A percentile compares a stretch with the other conserved stretches of the same genome.
These are phyloP conservation scores for Cynoglossus semilaevis DNA, from an alignment of 2,113 vertebrate genomes.

Conservation along the genomic window DNA sequence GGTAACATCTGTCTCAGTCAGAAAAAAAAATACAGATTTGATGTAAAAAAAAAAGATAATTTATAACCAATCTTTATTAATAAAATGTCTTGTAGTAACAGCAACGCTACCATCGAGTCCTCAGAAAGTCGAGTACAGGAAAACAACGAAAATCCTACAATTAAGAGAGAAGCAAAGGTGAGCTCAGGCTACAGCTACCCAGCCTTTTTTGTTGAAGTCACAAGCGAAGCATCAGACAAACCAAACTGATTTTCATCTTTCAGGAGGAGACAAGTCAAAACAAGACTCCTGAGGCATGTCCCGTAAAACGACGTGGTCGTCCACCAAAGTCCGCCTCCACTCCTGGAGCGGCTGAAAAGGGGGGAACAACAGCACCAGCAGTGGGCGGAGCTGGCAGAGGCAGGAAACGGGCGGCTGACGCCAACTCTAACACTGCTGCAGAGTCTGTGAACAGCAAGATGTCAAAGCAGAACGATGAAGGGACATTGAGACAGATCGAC, in stretches of 20 bases:
- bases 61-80: too few relatives aligned
- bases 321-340: conserved; percentile 78
- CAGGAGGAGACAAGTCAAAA: conserved; percentile 66
- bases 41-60: too few relatives aligned
- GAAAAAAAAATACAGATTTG: background rate
- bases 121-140: conserved; percentile 88
- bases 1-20: conserved; percentile 65
- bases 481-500: conserved; percentile 92
- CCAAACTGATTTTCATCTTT: background rate
- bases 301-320: conserved; percentile 66
- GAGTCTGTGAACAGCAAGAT: conserved; percentile 90
- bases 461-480: conserved; percentile 91
- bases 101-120: conserved; percentile 82
- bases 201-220: background rate
- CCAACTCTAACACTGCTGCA: conserved; percentile 74
- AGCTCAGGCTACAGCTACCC: conserved; percentile 41
- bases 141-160: conserved; percentile 94
- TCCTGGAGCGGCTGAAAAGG: conserved; percentile 74
- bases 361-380: conserved; percentile 59
- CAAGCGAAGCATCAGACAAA: too few relatives aligned
- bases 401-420: conserved; percentile 87
- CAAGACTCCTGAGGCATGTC: conserved; percentile 42
- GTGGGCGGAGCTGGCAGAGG: conserved; percentile 82
- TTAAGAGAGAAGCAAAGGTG: conserved; percentile 85
- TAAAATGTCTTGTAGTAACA: conserved; percentile 43